A percentile compares a stretch with the other conserved stretches of the same genome.
Evolutionary conservation across 2,797 vertebrate genomes (phyloP).

Genomic region (Anas acuta): DNA sequence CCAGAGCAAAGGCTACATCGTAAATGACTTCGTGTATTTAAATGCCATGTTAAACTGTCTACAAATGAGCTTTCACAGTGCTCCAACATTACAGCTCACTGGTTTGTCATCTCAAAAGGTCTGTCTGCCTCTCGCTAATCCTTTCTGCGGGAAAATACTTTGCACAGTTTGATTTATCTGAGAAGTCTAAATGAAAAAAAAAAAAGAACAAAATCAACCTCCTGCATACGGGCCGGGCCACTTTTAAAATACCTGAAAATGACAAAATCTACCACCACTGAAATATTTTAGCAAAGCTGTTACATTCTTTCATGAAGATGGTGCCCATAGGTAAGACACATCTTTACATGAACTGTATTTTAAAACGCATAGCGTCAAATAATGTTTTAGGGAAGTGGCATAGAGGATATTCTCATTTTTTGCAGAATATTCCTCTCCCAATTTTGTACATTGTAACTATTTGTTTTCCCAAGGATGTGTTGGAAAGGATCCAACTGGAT

Average conservation of each 20-base stretch:
- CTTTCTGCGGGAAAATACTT: not conserved
- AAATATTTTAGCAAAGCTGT: not conserved
- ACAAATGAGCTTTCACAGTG: too few relatives aligned
- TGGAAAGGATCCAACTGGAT: slow-evolving; percentile 13
- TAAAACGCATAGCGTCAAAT: not conserved
- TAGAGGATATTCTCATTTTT: not conserved
- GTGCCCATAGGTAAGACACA: not conserved
- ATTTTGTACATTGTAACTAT: not conserved
- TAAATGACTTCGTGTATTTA: not conserved
- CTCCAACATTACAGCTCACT: not conserved
- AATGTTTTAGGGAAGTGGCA: not conserved
- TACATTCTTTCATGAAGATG: not conserved
- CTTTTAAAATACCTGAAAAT: not conserved
- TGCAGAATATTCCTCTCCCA: not conserved
- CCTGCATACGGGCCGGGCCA: not conserved
- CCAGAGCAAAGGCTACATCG: not conserved
- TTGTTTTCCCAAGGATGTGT: not conserved
- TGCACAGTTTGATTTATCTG: not conserved
- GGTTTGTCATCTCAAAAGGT: rapidly evolving
- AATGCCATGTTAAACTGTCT: not conserved
- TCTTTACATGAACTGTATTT: not conserved
- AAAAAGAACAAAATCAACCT: too few relatives aligned
- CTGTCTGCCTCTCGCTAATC: not conserved
- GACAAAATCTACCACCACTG: not conserved
- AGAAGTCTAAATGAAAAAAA: not conserved